Conservation (phyloP, 1,140 invertebrate genomes). For the Drosophila bifasciata region DNA sequence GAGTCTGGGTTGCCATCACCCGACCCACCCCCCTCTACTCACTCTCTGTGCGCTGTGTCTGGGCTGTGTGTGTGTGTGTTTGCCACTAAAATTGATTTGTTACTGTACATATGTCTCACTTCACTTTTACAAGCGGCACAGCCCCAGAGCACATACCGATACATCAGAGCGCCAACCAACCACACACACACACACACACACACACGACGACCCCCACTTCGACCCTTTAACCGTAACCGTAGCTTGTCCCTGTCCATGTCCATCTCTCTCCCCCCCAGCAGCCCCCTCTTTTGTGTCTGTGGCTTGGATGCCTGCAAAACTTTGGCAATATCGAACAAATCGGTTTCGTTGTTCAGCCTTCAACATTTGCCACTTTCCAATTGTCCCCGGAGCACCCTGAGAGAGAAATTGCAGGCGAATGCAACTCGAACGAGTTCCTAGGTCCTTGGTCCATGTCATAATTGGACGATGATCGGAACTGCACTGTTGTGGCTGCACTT, state of each 20-base stretch:
- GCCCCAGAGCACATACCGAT: conserved; percentile 11
- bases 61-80: no score
- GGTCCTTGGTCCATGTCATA: conserved; percentile 21
- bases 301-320: conserved; percentile 11
- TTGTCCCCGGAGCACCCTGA: conserved; percentile 1
- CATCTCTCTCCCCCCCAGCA: no score
- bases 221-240: conserved; percentile 18
- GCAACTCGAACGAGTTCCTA: neutral
- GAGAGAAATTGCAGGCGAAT: neutral
- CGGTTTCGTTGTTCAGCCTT: conserved; percentile 51
- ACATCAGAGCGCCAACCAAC: conserved; percentile 8
- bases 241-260: neutral
- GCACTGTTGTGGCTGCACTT: neutral
- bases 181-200: conserved; percentile 28
- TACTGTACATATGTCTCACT: conserved; percentile 75
- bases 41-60: no score
- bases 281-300: neutral
- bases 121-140: conserved; percentile 45
- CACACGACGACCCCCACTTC: conserved; percentile 20
- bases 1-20: conserved; percentile 29
- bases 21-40: neutral
- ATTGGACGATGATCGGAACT: conserved; percentile 34
- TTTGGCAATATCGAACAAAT: conserved; percentile 75
- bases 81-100: conserved; percentile 77
- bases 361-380: conserved; percentile 43